These are phyloP conservation scores for Sphaeramia orbicularis DNA, from an alignment of 2,797 vertebrate genomes.

Conservation along the genomic window DNA sequence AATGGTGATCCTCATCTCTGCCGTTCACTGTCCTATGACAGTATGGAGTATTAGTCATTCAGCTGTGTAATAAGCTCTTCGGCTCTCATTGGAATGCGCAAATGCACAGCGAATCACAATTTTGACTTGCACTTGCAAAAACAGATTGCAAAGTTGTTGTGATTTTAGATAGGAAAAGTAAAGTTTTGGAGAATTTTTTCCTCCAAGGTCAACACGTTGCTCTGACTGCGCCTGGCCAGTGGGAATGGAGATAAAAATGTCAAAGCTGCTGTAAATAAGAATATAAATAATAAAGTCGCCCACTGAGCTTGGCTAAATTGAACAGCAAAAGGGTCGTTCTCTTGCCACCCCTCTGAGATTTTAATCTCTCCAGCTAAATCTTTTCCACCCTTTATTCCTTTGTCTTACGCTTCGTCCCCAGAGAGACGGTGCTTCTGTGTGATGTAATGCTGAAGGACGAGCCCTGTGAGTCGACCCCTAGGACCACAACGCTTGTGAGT, in stretches of 20 bases:
- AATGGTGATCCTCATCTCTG: constrained; percentile 60
- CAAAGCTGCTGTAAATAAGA: constrained; percentile 68
- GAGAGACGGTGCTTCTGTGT: constrained; percentile 38
- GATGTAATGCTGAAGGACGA: constrained; percentile 45
- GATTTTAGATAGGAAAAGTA: constrained; percentile 39
- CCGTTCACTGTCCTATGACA: constrained; percentile 42
- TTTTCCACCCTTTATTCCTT: constrained; percentile 52
- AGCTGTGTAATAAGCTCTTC: constrained; percentile 40
- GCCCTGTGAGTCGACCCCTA: constrained; percentile 25
- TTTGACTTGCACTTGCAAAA: constrained; percentile 15
- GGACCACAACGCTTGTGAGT: constrained; percentile 30
- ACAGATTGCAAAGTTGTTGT: constrained; percentile 15
- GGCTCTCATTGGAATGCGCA: constrained; percentile 8
- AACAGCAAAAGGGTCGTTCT: constrained; percentile 64
- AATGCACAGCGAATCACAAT: neutral
- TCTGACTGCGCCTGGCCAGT: constrained; percentile 50
- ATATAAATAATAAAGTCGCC: constrained; percentile 76
- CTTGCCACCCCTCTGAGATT: constrained; percentile 65
- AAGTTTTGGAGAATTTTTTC: constrained; percentile 10
- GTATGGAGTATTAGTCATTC: constrained; percentile 42
- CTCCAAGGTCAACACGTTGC: constrained; percentile 65
- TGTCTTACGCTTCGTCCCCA: constrained; percentile 40
- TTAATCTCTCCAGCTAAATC: constrained; percentile 75
- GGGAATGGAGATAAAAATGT: constrained; percentile 76
- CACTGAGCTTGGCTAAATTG: constrained; percentile 55